These are phyloP conservation scores for Prosapia bicincta DNA, from an alignment of 2,888 invertebrate species.

Conservation along the genomic window DNA sequence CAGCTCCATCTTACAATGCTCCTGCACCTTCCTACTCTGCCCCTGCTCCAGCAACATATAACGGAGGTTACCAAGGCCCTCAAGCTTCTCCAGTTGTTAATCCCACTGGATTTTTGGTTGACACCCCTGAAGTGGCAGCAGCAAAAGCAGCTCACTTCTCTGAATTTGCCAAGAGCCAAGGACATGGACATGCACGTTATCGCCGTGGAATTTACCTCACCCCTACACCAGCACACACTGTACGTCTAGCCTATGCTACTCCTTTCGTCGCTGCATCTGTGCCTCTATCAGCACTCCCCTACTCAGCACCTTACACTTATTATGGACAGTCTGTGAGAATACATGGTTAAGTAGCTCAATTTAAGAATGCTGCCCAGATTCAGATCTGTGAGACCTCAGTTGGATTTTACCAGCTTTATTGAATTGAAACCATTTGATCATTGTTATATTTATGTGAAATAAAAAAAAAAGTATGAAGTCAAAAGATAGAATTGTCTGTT, in stretches of 20 bases:
- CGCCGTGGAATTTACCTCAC: background rate
- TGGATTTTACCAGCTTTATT: background rate
- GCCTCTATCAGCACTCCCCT: background rate
- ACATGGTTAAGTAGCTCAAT: background rate
- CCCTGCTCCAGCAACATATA: constrained; percentile 40
- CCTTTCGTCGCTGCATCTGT: background rate
- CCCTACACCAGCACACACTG: background rate
- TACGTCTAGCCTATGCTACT: background rate
- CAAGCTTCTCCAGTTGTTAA: constrained; percentile 40
- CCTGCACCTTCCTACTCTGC: background rate
- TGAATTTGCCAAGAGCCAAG: constrained; percentile 3
- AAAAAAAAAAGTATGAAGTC: background rate
- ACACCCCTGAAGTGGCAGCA: constrained; percentile 27
- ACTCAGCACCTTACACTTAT: background rate
- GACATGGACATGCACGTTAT: background rate
- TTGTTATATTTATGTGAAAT: background rate
- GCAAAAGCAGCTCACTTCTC: constrained; percentile 28
- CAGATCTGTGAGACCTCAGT: background rate
- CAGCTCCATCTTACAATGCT: background rate
- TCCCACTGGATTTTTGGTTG: constrained; percentile 9
- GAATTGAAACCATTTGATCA: background rate
- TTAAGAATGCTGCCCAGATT: background rate
- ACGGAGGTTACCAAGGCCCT: constrained; percentile 46
- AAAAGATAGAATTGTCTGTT: too few species aligned
- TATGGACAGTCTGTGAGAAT: background rate